A percentile compares a stretch with the other conserved stretches of the same genome.
Evolutionary conservation across 2,113 vertebrate species (phyloP).

Genomic region (Epinephelus moara): DNA sequence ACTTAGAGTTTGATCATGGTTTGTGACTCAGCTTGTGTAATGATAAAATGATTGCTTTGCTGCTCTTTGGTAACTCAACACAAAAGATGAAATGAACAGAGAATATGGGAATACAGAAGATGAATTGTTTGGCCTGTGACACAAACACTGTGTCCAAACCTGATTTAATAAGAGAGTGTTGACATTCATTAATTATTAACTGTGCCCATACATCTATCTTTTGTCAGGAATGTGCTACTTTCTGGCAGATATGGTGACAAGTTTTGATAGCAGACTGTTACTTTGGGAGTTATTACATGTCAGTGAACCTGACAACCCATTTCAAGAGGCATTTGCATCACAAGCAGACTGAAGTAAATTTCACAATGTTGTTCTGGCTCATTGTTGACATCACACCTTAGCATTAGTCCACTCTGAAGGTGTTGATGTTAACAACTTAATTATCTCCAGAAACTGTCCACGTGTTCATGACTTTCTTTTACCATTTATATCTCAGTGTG

Average conservation of each 20-base stretch:
- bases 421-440: conserved; percentile 28
- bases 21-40: conserved; percentile 53
- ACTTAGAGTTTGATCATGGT: conserved; percentile 34
- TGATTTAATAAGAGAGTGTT: conserved; percentile 20
- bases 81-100: conserved; percentile 45
- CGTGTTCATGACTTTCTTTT: neutral
- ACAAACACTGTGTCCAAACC: conserved; percentile 38
- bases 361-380: conserved; percentile 12
- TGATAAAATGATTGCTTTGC: conserved; percentile 46
- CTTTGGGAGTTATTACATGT: conserved; percentile 43
- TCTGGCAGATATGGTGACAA: conserved; percentile 42
- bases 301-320: conserved; percentile 37
- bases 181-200: conserved; percentile 56
- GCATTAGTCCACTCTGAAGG: conserved; percentile 24
- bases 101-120: conserved; percentile 27
- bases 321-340: conserved; percentile 38
- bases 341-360: conserved; percentile 32
- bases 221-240: conserved; percentile 51
- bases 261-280: conserved; percentile 15
- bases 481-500: conserved; percentile 20
- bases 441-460: neutral
- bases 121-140: conserved; percentile 42
- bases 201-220: conserved; percentile 45
- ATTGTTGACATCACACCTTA: conserved; percentile 33
- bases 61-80: conserved; percentile 38